Base-by-base conservation (phyloP, 2,888 invertebrate species). In the Meandrusa payeni region DNA sequence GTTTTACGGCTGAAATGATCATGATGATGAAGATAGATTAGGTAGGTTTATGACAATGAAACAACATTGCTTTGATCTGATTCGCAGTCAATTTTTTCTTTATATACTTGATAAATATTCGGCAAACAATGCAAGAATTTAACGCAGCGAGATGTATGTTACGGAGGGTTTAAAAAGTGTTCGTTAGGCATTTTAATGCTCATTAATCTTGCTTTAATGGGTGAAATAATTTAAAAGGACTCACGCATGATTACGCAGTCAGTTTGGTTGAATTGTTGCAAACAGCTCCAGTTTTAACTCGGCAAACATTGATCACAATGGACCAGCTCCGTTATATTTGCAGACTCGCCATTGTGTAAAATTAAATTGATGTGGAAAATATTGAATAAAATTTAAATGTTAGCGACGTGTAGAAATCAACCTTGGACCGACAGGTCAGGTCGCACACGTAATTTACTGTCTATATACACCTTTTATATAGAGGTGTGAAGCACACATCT, bases 221-320 rank as follows among this genome's bases (percentile, higher is more conserved):
- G 26, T 27, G 37, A 19, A 37, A 37, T 37, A 37, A 37, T 37
- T 37, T 37, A 37, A 37, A 37, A 10, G 27, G 26, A 37, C 37
- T 37, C 37, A 20, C 37, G 27, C 26, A 26, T 27, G 37, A 37
- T 37, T 37, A 19, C 37, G 37, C 26, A 36, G 17, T 37, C 37
- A 37, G 26, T 37, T 37, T 37, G 26, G 37, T 37, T 37, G 37
- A 37, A 37, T 37, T 37, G 37, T 27, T 37, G 27, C 37, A 17
- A 37, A 27, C 37, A 19, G 37, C 17, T 37, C 26, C 26, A 19
- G 24, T 37, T 37, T 37, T 27, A 17, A 27, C 19, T 12, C 19
- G 19, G 27, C 27, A 37, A 37, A 37, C 27, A 37, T 37, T 37
- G 37, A 27, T 37, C 24, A 27, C 27, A 27, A 27, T 27, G 19